Conservation (phyloP, 2,113 vertebrate genomes). For the Neolamprologus toae region DNA sequence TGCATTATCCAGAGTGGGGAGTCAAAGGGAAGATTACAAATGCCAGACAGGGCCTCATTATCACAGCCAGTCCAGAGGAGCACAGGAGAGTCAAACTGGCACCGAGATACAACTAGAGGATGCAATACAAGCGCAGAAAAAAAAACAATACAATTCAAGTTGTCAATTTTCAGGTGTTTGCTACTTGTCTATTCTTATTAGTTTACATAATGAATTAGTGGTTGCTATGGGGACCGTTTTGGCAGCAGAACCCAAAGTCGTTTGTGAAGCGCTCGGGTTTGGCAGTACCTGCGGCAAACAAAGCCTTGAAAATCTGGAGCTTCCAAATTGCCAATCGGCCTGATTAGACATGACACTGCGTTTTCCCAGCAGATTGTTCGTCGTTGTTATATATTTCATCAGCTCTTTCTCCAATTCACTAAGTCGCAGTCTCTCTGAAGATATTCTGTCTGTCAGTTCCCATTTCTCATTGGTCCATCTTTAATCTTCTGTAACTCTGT, state of each 20-base stretch:
- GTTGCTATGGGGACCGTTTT: slow-evolving; percentile 39
- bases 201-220: slow-evolving; percentile 11
- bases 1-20: slow-evolving; percentile 18
- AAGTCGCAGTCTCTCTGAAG: slow-evolving; percentile 20
- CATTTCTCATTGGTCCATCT: slow-evolving; percentile 35
- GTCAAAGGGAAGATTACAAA: slow-evolving; percentile 49
- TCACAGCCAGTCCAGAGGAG: slow-evolving; percentile 36
- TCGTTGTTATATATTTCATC: slow-evolving; percentile 43
- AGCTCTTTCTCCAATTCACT: slow-evolving; percentile 30
- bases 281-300: slow-evolving; percentile 30
- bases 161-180: slow-evolving; percentile 24
- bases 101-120: background rate
- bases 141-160: background rate
- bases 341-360: slow-evolving; percentile 56
- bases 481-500: slow-evolving; percentile 19
- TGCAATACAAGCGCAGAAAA: background rate
- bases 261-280: slow-evolving; percentile 28
- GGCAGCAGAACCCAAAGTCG: slow-evolving; percentile 9
- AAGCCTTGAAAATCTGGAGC: slow-evolving; percentile 48
- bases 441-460: slow-evolving; percentile 26
- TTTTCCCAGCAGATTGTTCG: slow-evolving; percentile 41
- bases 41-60: slow-evolving; percentile 21
- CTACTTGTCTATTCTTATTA: slow-evolving; percentile 4
- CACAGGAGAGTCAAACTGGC: slow-evolving; percentile 37
- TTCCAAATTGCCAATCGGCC: slow-evolving; percentile 59